Base-by-base conservation (phyloP, 2,888 invertebrate species). In the Chesias legatella region DNA sequence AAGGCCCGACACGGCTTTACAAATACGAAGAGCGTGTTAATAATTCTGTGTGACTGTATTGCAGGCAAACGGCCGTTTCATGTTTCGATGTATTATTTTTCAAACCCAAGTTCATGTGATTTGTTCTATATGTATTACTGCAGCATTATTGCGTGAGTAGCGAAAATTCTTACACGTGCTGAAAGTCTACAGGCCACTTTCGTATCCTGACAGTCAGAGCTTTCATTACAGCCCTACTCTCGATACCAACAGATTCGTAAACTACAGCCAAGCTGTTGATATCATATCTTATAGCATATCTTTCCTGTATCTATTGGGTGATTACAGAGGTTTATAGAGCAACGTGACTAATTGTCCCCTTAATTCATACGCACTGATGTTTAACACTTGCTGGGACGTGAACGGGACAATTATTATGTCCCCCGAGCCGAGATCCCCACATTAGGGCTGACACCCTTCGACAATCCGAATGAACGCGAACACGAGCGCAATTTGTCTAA, bases 391-490 rank as follows among this genome's bases (percentile, higher is more conserved):
- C 45, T 70, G 54, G 62, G 60, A 59, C 46, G 48, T 50, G 51
- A 38, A 38, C 48, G 58, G 61, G 69, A 74, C 78, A 74, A 78
- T 71, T 3, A 17, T 17, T 17, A 73, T 67, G 69, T 63, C 73
- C 58, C 58, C 35, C 56, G 58, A 43, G 47, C 48, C 52, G 51
- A 58, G 68, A 64, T 71, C 77, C 74, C 70, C 70, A 71, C 73
- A 74, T 79, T 78, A 79, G 77, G 81, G 78, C 67, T 68, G 66
- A 67, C 79, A 80, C 84, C 83, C 85, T 75, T 62, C 74, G 68
- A 74, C 80, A 79, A 82, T 81, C 63, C 63, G 63, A 63, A 60
- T 66, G 65, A 67, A 68, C 70, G 67, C 67, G 66, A 74, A 69
- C 67, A 60, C 67, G 66, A 68, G 68, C 71, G 67, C 70, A 67